A percentile compares a stretch with the other conserved stretches of the same genome.
These are phyloP conservation scores for Arenaria interpres DNA, from an alignment of 2,113 vertebrate species.

Conservation along the genomic window DNA sequence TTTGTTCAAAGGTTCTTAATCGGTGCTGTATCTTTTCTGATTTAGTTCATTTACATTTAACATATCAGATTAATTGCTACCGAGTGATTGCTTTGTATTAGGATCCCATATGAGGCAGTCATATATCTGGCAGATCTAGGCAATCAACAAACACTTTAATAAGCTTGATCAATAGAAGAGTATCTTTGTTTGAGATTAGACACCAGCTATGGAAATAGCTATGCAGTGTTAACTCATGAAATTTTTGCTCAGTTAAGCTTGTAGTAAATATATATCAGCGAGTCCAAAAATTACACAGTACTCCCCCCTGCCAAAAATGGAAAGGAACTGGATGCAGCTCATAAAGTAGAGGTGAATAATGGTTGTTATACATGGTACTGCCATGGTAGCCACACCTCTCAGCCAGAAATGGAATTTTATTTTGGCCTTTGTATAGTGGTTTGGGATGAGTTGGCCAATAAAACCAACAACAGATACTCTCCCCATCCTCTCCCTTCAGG, in stretches of 20 bases:
- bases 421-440: background rate
- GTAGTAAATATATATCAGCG: background rate
- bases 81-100: background rate
- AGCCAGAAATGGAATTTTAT: background rate
- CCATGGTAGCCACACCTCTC: background rate
- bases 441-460: background rate
- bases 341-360: background rate
- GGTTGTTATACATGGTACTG: background rate
- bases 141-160: background rate
- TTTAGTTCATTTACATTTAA: background rate
- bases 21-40: background rate
- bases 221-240: background rate
- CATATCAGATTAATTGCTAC: background rate
- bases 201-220: background rate
- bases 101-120: background rate
- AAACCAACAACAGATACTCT: background rate
- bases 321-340: background rate
- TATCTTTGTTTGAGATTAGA: background rate
- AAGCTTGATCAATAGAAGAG: background rate
- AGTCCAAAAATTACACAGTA: background rate
- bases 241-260: background rate
- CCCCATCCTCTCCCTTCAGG: background rate
- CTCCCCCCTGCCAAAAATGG: rapidly evolving
- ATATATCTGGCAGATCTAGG: background rate
- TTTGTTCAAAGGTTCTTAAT: background rate